A percentile compares a stretch with the other conserved stretches of the same genome.
phyloP scores from a whole-genome alignment of 2,888 invertebrate genomes.

The Dicyrtomina minuta region DNA sequence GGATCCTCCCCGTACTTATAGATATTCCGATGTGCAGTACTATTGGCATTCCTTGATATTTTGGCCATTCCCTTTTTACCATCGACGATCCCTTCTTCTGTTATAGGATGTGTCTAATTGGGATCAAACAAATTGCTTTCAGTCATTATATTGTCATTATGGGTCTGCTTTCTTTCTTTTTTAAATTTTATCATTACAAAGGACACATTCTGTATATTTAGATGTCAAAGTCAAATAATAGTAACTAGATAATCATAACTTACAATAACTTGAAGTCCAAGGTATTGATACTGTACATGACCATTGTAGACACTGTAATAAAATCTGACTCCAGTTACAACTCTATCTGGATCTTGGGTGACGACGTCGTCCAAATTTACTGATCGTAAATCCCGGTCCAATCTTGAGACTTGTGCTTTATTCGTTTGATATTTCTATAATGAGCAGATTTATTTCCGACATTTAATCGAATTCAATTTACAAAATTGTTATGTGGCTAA shows the following conservation, averaged over 20 bases:
- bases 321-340: slow-evolving; percentile 30
- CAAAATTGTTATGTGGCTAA: not conserved
- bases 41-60: slow-evolving; percentile 21
- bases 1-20: slow-evolving; percentile 20
- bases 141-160: too few species aligned
- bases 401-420: not conserved
- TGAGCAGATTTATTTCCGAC: not conserved
- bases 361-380: slow-evolving; percentile 36
- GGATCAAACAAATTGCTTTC: too few species aligned
- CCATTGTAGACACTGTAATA: slow-evolving; percentile 17
- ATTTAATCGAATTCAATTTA: not conserved
- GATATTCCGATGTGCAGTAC: slow-evolving; percentile 16
- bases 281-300: slow-evolving; percentile 23
- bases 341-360: slow-evolving; percentile 5
- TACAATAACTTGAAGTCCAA: slow-evolving; percentile 30
- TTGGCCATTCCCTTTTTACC: not conserved
- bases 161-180: too few species aligned
- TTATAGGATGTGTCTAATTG: slow-evolving; percentile 21
- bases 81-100: not conserved
- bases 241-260: too few species aligned
- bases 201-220: too few species aligned
- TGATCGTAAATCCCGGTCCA: slow-evolving; percentile 28
- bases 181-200: too few species aligned
- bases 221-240: too few species aligned
- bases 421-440: slow-evolving; percentile 2